phyloP scores from a whole-genome alignment of 2,888 invertebrate species.

The Eustalomyia histrio region DNA sequence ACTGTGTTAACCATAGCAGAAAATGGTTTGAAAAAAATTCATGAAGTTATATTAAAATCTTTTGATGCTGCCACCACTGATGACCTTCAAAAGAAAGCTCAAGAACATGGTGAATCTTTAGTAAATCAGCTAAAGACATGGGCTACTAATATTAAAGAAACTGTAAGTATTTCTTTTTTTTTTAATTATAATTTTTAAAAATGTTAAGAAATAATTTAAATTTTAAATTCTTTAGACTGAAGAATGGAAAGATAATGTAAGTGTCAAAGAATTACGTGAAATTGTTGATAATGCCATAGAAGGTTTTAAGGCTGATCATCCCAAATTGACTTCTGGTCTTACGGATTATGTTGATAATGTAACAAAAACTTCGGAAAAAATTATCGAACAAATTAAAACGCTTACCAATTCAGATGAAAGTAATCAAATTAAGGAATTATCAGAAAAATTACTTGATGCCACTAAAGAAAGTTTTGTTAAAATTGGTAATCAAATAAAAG shows the following conservation, averaged over 20 bases:
- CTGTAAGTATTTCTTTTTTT: slow-evolving; percentile 14
- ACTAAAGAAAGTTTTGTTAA: neutral
- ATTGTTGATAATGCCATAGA: slow-evolving; percentile 2
- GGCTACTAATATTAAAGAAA: neutral
- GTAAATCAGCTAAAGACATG: neutral
- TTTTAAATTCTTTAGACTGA: slow-evolving; percentile 2
- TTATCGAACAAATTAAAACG: neutral
- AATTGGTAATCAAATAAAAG: neutral
- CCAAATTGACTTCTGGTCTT: neutral
- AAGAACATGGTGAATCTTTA: neutral
- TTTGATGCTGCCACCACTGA: neutral
- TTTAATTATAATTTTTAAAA: neutral
- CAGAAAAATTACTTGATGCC: neutral
- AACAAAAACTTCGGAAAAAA: neutral
- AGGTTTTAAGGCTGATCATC: slow-evolving; percentile 3
- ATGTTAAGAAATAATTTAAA: neutral
- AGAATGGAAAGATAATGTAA: slow-evolving; percentile 19
- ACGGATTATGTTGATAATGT: neutral
- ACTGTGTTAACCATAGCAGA: neutral
- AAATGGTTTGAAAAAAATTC: neutral
- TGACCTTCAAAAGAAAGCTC: neutral
- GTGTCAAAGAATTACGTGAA: slow-evolving; percentile 20
- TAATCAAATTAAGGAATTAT: neutral
- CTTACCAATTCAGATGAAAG: neutral
- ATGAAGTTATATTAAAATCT: neutral